These are phyloP conservation scores for Myxocyprinus asiaticus DNA, from an alignment of 2,113 vertebrate genomes.

Conservation along the genomic window DNA sequence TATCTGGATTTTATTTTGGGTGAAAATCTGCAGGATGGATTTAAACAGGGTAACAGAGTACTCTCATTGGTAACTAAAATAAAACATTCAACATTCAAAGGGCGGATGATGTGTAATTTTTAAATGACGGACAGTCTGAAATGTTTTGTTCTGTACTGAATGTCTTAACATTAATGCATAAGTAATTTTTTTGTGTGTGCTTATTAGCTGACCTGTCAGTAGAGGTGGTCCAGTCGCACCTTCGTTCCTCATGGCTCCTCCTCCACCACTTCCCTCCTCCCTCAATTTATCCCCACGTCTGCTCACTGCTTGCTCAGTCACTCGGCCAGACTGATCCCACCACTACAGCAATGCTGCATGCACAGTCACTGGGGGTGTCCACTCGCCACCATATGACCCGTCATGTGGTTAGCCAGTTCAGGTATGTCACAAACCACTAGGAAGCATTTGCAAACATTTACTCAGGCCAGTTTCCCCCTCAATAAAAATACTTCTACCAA, in stretches of 20 bases:
- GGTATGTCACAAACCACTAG: constrained; percentile 66
- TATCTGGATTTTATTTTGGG: too few relatives aligned
- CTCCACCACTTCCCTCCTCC: constrained; percentile 83
- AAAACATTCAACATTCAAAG: too few relatives aligned
- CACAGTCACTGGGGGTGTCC: constrained; percentile 82
- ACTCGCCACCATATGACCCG: constrained; percentile 82
- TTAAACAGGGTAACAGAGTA: background rate
- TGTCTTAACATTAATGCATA: too few relatives aligned
- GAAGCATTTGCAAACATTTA: background rate
- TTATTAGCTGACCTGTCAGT: constrained; percentile 72
- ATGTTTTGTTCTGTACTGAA: too few relatives aligned
- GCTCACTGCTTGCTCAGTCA: constrained; percentile 79
- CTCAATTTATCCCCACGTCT: constrained; percentile 77
- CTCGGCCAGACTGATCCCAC: constrained; percentile 71
- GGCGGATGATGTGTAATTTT: too few relatives aligned
- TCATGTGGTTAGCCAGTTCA: constrained; percentile 76
- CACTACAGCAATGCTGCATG: constrained; percentile 81
- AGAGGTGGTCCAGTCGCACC: constrained; percentile 68
- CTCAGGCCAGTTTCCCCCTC: background rate
- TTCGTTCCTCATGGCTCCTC: constrained; percentile 75
- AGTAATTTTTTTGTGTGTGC: too few relatives aligned
- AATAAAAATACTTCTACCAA: background rate
- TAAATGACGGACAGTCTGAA: too few relatives aligned
- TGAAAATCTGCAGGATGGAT: too few relatives aligned
- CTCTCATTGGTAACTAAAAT: too few relatives aligned